Conservation (phyloP, 2,113 vertebrate genomes). For the Paramormyrops kingsleyae region DNA sequence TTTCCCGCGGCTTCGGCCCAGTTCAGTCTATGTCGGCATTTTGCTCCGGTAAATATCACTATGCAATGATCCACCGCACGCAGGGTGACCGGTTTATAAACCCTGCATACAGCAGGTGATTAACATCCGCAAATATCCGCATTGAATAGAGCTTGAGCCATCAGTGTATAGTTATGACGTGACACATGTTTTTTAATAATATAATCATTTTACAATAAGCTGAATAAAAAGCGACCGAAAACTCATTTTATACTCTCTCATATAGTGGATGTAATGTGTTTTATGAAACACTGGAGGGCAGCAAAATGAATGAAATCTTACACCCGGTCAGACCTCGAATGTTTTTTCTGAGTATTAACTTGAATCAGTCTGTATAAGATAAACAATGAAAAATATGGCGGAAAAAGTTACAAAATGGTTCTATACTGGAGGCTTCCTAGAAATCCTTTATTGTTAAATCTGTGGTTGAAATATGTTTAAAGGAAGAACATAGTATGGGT, state of each 20-base stretch:
- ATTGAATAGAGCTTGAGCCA: background rate
- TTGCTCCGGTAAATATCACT: background rate
- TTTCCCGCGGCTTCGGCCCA: background rate
- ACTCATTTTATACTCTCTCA: background rate
- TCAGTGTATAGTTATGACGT: background rate
- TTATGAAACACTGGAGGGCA: constrained; percentile 11
- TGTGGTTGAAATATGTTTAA: constrained; percentile 8
- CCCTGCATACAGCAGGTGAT: background rate
- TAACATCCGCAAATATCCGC: background rate
- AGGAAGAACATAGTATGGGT: background rate
- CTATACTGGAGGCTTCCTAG: background rate
- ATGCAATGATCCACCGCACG: background rate
- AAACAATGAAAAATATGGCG: background rate
- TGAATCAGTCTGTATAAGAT: background rate
- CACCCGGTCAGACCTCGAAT: background rate
- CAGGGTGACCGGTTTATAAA: background rate
- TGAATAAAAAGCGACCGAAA: background rate
- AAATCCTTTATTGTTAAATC: background rate
- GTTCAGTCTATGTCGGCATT: background rate
- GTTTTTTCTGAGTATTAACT: background rate
- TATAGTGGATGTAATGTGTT: background rate
- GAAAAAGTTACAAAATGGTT: background rate
- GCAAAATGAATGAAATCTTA: constrained; percentile 1
- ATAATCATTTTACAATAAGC: background rate
- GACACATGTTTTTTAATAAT: background rate